These are phyloP conservation scores for Deroplatys truncata DNA, from an alignment of 2,888 invertebrate genomes.

Conservation along the genomic window DNA sequence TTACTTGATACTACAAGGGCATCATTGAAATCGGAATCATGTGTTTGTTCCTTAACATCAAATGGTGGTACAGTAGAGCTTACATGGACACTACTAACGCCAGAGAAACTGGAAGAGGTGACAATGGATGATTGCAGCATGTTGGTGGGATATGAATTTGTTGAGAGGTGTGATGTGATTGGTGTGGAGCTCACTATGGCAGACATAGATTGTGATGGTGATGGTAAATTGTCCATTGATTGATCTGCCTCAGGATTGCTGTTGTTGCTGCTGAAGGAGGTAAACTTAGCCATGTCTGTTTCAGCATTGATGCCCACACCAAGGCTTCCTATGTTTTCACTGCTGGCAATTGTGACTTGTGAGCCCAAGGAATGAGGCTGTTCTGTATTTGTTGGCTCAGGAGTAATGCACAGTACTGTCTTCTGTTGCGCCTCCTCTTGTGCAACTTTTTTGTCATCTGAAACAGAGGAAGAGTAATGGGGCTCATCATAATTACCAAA, in stretches of 20 bases:
- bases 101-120: conserved; percentile 19
- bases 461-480: not conserved
- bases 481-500: not conserved
- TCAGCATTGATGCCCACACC: not conserved
- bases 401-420: conserved; percentile 18
- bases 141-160: not conserved
- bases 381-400: conserved; percentile 4
- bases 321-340: not conserved
- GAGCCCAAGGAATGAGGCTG: not conserved
- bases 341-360: conserved; percentile 1
- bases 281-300: not conserved
- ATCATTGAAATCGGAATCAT: not conserved
- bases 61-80: not conserved
- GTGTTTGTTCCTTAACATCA: not conserved
- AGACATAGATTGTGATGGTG: not conserved
- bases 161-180: not conserved
- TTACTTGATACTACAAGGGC: not conserved
- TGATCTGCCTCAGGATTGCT: not conserved
- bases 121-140: conserved; percentile 26
- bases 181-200: conserved; percentile 23
- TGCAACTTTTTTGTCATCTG: not conserved
- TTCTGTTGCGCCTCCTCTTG: not conserved
- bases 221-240: not conserved
- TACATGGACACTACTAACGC: conserved; percentile 17
- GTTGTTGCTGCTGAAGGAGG: no score